Evolutionary conservation across 2,113 vertebrate genomes (phyloP).

Genomic region (Elachura formosa): DNA sequence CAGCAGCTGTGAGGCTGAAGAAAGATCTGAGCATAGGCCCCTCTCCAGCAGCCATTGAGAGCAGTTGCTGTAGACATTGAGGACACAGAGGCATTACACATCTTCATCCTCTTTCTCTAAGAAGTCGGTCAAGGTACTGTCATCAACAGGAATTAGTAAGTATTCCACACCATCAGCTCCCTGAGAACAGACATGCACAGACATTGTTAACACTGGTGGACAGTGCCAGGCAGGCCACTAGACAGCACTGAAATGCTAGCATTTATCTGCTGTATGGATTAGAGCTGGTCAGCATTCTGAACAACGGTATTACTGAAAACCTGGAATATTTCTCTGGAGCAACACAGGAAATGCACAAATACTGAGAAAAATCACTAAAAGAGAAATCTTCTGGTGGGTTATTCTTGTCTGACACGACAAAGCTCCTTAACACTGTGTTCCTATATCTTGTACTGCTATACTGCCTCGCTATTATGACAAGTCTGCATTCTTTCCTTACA

Average conservation of each 20-base stretch:
- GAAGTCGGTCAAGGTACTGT: slow-evolving; percentile 83
- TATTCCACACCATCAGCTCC: slow-evolving; percentile 92
- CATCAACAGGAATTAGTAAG: slow-evolving; percentile 87
- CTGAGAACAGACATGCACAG: slow-evolving; percentile 67
- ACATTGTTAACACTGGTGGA: not conserved
- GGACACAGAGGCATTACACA: slow-evolving; percentile 10
- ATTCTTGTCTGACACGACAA: not conserved
- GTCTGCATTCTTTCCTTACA: not conserved
- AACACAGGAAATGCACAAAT: not conserved
- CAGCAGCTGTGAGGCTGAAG: not conserved
- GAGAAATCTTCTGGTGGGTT: not conserved
- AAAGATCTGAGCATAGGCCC: not conserved
- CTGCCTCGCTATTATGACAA: not conserved
- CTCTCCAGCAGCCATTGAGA: not conserved
- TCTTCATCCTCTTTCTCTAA: slow-evolving; percentile 85
- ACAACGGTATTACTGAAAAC: not conserved
- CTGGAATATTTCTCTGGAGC: not conserved
- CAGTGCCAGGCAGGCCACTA: not conserved
- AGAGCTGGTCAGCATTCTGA: not conserved
- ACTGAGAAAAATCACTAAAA: not conserved
- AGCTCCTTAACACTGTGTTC: not conserved
- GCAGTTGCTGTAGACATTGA: not conserved
- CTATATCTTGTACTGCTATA: not conserved
- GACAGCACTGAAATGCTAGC: not conserved
- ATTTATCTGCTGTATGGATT: not conserved